Evolutionary conservation across 2,888 invertebrate species (phyloP), one percentile per base, ranked within the genome.

Genomic region (Danaus chrysippus): DNA sequence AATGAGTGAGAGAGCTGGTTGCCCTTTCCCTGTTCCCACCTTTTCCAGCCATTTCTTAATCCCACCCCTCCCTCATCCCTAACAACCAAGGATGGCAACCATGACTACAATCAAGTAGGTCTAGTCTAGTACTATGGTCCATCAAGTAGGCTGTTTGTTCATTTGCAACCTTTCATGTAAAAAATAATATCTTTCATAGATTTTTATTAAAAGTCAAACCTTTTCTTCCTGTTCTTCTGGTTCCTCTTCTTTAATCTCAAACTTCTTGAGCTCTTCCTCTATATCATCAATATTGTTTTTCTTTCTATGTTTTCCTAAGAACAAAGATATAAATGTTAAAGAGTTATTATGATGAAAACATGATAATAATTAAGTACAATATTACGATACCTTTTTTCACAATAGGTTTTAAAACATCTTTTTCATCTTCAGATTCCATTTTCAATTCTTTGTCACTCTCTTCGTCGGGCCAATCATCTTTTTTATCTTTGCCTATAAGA

Each of bases 401-500:
- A n/a, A 83, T 76, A 61, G 89, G 83, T 71, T 83, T 80, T 58
- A 83, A 75, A 52, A 84, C 70, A 65, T 87, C 82, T 62, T 87
- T 82, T 62, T 86, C 81, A 5, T 88, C 87, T 13, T 87, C 86
- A 12, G 73, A 73, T 46, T 81, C 82, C 70, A 80, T 71, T 72
- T 86, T 83, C 46, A 85, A 71, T 73, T 91, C 87, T 70, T 89
- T 87, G 59, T 90, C 90, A 73, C 87, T 90, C 52, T 87, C 84
- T 64, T 82, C 84, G 72, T 92, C 92, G 57, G 92, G 92, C 91
- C 92, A 92, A 65, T 92, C 92, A 67, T 91, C 91, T 71, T 90
- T 91, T 70, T 92, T 93, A 8, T 90, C 91, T 81, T 92, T 92
- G 46, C 84, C 87, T 89, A 44, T 72, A 73, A 52, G 11, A 19